A percentile compares a stretch with the other conserved stretches of the same genome.
These are phyloP conservation scores for Manduca sexta DNA, from an alignment of 1,140 invertebrate genomes.

Conservation along the genomic window DNA sequence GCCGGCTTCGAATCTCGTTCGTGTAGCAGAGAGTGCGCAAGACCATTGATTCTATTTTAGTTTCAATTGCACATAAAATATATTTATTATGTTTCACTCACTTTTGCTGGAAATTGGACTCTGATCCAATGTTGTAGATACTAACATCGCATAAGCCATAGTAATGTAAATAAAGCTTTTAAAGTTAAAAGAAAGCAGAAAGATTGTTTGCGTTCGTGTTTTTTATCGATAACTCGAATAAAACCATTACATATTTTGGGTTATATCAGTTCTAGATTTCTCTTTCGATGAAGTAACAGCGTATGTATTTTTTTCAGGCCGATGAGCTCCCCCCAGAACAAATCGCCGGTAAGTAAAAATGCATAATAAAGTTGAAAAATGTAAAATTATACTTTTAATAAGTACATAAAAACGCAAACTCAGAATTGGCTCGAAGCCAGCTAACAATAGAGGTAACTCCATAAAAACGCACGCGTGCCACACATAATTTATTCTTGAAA, in stretches of 20 bases:
- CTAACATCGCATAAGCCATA: too few relatives aligned
- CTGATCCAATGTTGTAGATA: slow-evolving; percentile 10
- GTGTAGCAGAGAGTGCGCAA: slow-evolving; percentile 21
- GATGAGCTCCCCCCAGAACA: slow-evolving; percentile 73
- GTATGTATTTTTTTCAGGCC: slow-evolving; percentile 54
- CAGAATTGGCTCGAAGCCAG: slow-evolving; percentile 44
- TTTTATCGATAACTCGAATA: too few relatives aligned
- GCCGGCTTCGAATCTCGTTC: slow-evolving; percentile 3
- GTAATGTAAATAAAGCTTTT: too few relatives aligned
- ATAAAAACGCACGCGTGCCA: slow-evolving; percentile 38
- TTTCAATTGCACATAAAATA: slow-evolving; percentile 63
- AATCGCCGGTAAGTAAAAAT: slow-evolving; percentile 62
- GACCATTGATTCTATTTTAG: slow-evolving; percentile 48
- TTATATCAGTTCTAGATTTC: too few relatives aligned
- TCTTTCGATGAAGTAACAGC: too few relatives aligned
- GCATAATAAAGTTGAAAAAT: slow-evolving; percentile 13
- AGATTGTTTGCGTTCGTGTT: too few relatives aligned
- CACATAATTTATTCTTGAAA: slow-evolving; percentile 39
- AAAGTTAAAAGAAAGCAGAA: too few relatives aligned
- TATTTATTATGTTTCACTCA: slow-evolving; percentile 49
- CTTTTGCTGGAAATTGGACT: slow-evolving; percentile 26
- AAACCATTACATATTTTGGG: too few relatives aligned
- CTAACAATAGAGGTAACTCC: slow-evolving; percentile 41
- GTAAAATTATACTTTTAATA: slow-evolving; percentile 22
- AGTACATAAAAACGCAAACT: slow-evolving; percentile 46